These are phyloP conservation scores for Eucera pruinosa DNA, from an alignment of 2,888 invertebrate species.

Conservation along the genomic window DNA sequence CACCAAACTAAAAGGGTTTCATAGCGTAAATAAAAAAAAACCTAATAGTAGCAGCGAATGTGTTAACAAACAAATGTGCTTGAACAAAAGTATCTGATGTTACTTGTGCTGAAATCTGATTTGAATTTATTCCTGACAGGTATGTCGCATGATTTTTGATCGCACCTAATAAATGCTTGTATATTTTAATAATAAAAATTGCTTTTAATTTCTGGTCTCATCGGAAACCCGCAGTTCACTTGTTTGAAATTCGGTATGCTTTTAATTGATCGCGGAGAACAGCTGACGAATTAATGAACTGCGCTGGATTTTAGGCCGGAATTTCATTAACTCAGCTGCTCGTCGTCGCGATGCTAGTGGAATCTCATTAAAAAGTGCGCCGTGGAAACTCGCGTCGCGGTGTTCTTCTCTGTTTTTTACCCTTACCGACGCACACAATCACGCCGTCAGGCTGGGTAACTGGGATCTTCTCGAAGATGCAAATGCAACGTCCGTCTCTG, in stretches of 20 bases:
- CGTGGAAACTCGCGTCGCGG: not conserved
- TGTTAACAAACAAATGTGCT: no score
- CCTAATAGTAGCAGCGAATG: no score
- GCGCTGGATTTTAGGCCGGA: slow-evolving; percentile 41
- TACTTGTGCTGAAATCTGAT: no score
- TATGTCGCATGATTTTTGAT: no score
- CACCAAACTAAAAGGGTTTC: no score
- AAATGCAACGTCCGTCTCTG: slow-evolving; percentile 91
- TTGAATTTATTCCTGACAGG: no score
- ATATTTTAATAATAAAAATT: no score
- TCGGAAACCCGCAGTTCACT: not conserved
- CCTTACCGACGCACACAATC: slow-evolving; percentile 90
- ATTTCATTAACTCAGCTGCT: slow-evolving; percentile 45
- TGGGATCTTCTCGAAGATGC: slow-evolving; percentile 92
- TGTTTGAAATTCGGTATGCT: not conserved
- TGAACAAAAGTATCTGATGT: no score
- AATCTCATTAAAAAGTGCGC: slow-evolving; percentile 56
- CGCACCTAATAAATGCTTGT: no score
- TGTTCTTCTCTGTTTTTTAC: not conserved
- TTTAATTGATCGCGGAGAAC: slow-evolving; percentile 43
- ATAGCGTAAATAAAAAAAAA: no score
- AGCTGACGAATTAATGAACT: slow-evolving; percentile 45
- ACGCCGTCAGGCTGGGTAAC: slow-evolving; percentile 89
- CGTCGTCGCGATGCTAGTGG: slow-evolving; percentile 15
- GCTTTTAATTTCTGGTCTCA: not conserved